Evolutionary conservation across 2,888 invertebrate species (phyloP).

Genomic region (Lithosia quadra): DNA sequence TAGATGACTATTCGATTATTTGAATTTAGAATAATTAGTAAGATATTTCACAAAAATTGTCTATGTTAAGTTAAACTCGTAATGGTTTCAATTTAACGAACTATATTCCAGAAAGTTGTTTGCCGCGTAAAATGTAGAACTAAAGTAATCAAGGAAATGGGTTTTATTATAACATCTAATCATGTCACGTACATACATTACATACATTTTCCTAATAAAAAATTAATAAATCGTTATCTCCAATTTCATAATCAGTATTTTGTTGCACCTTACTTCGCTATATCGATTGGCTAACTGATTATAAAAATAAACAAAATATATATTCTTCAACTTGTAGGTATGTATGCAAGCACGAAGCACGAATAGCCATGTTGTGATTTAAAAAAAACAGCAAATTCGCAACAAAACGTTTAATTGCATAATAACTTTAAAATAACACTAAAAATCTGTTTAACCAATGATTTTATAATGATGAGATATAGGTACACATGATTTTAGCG

Average conservation of each 20-base stretch:
- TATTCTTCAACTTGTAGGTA: neutral
- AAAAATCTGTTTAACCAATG: too few relatives aligned
- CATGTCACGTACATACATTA: constrained; percentile 66
- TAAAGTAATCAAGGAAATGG: constrained; percentile 12
- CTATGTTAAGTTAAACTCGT: neutral
- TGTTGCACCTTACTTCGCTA: constrained; percentile 25
- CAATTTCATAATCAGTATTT: constrained; percentile 21
- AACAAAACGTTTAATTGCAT: too few relatives aligned
- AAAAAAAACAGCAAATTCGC: neutral
- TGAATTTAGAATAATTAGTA: too few relatives aligned
- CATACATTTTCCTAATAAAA: constrained; percentile 7
- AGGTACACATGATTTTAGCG: too few relatives aligned
- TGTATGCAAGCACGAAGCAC: too few relatives aligned
- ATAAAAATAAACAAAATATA: constrained; percentile 1
- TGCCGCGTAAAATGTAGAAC: constrained; percentile 20
- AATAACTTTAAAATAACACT: too few relatives aligned
- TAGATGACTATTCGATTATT: too few relatives aligned
- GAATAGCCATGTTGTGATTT: neutral
- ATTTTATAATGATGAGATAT: too few relatives aligned
- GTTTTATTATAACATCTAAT: constrained; percentile 54
- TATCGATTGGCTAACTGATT: constrained; percentile 10
- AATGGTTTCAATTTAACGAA: neutral
- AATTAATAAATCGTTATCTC: constrained; percentile 15
- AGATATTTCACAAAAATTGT: too few relatives aligned
- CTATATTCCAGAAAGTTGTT: constrained; percentile 11